Conservation (phyloP, 2,113 vertebrate species). For the Toxotes chatareus region DNA sequence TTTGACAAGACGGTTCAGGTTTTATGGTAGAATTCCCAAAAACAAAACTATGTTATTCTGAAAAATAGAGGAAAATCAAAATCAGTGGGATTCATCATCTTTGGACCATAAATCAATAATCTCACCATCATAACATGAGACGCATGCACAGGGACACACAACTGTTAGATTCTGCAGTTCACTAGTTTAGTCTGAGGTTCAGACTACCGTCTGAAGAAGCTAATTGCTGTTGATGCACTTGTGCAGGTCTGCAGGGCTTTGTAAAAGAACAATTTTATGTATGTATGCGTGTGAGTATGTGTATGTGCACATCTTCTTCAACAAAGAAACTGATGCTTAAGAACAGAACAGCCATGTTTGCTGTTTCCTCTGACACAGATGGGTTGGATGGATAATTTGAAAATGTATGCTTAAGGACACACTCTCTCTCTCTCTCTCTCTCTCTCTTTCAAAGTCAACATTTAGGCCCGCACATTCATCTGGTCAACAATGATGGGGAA, state of each 20-base stretch:
- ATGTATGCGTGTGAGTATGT: neutral
- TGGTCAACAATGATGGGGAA: too few species aligned
- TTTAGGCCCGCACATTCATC: conserved; percentile 16
- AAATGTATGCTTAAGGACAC: neutral
- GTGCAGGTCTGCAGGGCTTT: neutral
- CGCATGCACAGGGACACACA: neutral
- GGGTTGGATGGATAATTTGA: neutral
- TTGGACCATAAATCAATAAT: neutral
- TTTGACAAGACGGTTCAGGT: too few species aligned
- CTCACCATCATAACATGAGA: neutral
- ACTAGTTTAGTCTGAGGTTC: neutral
- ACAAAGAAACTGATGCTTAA: neutral
- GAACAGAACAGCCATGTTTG: neutral
- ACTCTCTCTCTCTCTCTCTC: neutral
- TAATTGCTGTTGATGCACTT: neutral
- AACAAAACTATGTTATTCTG: too few species aligned
- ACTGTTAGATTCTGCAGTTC: neutral
- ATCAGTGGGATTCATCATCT: neutral
- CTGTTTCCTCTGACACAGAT: neutral
- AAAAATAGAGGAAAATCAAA: neutral
- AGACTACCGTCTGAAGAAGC: neutral
- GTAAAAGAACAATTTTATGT: neutral
- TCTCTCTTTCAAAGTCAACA: neutral
- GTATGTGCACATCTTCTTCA: too few species aligned
- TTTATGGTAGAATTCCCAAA: too few species aligned